Percentiles rank a stretch among this genome's conserved stretches.
These are phyloP conservation scores for Saccopteryx bilineata DNA, from an alignment of 2,113 vertebrate genomes.

Conservation along the genomic window DNA sequence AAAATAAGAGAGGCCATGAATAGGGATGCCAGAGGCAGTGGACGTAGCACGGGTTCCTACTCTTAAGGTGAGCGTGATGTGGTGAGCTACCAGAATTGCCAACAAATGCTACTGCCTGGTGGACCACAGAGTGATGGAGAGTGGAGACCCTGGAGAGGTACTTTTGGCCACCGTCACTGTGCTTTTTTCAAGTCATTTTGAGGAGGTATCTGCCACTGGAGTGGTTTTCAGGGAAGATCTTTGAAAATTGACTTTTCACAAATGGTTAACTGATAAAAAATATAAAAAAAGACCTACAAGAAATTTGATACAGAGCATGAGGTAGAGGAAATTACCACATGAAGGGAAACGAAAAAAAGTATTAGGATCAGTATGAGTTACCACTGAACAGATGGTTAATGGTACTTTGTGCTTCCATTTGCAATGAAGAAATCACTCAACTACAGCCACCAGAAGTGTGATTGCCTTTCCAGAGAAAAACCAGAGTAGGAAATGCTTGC, in stretches of 20 bases:
- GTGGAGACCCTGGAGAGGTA: neutral
- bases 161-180: fast-evolving
- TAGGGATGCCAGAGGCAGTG: fast-evolving
- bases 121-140: neutral
- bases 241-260: neutral
- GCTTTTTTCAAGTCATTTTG: neutral
- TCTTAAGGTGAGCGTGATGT: fast-evolving
- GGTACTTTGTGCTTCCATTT: neutral
- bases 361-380: neutral
- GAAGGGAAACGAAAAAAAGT: neutral
- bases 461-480: slow-evolving; percentile 51
- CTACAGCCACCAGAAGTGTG: neutral
- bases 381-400: neutral
- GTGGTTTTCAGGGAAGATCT: neutral
- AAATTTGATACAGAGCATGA: neutral
- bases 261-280: neutral
- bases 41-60: fast-evolving
- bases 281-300: neutral
- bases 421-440: neutral
- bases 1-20: fast-evolving
- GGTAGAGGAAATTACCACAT: neutral
- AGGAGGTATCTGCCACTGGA: neutral
- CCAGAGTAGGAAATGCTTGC: neutral
- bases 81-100: too few relatives aligned
- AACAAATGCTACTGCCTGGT: fast-evolving